These are phyloP conservation scores for Anthrax anthrax DNA, from an alignment of 2,888 invertebrate genomes.

Conservation along the genomic window DNA sequence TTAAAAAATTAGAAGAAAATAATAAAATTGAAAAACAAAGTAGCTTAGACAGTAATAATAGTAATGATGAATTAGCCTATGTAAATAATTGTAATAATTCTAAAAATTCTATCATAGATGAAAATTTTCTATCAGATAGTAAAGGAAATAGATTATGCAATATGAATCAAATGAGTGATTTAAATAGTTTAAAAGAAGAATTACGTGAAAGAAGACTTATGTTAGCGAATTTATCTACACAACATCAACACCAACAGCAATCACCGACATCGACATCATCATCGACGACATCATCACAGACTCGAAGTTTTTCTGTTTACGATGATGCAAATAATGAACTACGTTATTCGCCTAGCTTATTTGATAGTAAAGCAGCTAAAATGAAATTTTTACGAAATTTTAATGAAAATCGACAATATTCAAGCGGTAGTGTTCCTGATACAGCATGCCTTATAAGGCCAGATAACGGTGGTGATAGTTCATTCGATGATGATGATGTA, in stretches of 20 bases:
- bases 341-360: constrained; percentile 21
- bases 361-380: constrained; percentile 17
- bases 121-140: neutral
- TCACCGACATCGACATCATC: constrained; percentile 19
- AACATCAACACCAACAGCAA: constrained; percentile 29
- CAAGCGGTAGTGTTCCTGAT: constrained; percentile 28
- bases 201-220: constrained; percentile 31
- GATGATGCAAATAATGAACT: constrained; percentile 25
- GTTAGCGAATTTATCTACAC: constrained; percentile 32
- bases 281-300: constrained; percentile 29
- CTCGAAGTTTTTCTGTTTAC: constrained; percentile 29
- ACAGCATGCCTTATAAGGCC: constrained; percentile 29
- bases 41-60: neutral
- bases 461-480: constrained; percentile 27
- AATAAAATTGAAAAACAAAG: constrained; percentile 4
- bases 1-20: constrained; percentile 55
- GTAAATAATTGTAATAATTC: too few relatives aligned
- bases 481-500: constrained; percentile 24
- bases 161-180: constrained; percentile 15
- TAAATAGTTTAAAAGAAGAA: constrained; percentile 28
- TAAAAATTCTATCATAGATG: neutral
- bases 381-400: constrained; percentile 7
- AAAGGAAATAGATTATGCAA: neutral
- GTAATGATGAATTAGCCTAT: constrained; percentile 8
- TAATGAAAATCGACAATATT: constrained; percentile 5